Evolutionary conservation across 2,797 vertebrate species (phyloP), one percentile per base, ranked within the genome.

Genomic region (Notolabrus celidotus): DNA sequence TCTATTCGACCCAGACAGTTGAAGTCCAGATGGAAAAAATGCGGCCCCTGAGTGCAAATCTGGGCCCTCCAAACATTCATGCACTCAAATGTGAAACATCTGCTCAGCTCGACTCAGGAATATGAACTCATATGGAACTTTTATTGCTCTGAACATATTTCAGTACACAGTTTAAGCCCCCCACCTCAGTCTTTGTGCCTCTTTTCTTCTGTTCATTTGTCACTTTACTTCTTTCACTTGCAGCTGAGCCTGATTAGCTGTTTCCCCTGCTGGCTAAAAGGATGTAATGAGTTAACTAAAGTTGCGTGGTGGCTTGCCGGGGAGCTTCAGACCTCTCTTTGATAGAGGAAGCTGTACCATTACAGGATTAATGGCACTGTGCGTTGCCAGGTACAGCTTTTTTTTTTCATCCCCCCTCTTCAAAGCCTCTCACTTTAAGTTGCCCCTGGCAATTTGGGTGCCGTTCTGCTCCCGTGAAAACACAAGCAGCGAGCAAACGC

Each of bases 261-360:
- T 83, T 73, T 70, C 49, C 72, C 71, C 74, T 88, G 63, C 80
- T 88, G 85, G 87, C 86, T 84, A 62, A 77, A 77, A 76, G 85
- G 87, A 91, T 92, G 93, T 92, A 88, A 92, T 91, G 88, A 92
- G 89, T 91, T 91, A 91, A 86, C 79, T 89, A 69, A 70, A 92
- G 88, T 81, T 93, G 89, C 90, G 84, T 61, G 82, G 88, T 85
- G 83, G 90, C 80, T 91, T 91, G 86, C 83, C 71, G 85, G 86
- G 91, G 92, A 92, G 81, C 74, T 79, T 76, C 83, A 82, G 80
- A 75, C 80, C 68, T 84, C 74, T 82, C 73, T 89, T 84, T 87
- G 85, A 91, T 88, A 86, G 77, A 92, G 87, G 88, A 93, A 90
- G 86, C 89, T 66, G 71, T 88, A 89, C 85, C 83, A 91, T 94